Percentiles rank a stretch among this genome's conserved stretches.
Conservation (phyloP, 2,797 vertebrate genomes). For the Myioborus melanocephalus region DNA sequence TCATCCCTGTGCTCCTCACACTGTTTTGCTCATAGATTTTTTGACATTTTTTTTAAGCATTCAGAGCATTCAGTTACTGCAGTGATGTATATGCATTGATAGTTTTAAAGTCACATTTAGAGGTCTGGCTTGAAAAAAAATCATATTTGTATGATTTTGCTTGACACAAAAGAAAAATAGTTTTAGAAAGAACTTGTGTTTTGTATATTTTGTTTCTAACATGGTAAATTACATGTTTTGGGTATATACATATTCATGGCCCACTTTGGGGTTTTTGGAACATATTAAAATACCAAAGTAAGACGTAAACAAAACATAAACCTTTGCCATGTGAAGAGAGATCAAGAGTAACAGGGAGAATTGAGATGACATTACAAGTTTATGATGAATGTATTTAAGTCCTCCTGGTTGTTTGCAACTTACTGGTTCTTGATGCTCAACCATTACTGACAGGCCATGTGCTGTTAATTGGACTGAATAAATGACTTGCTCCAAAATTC, state of each 20-base stretch:
- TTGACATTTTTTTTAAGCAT: background rate
- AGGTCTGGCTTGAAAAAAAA: background rate
- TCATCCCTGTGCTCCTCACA: background rate
- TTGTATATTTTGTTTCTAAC: background rate
- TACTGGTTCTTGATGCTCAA: background rate
- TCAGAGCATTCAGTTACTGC: background rate
- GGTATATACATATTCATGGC: background rate
- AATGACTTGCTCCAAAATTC: background rate
- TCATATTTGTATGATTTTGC: background rate
- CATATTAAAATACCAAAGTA: background rate
- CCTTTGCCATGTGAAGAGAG: background rate
- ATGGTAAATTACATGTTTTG: background rate
- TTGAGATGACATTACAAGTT: background rate
- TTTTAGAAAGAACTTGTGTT: background rate
- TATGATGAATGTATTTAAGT: background rate
- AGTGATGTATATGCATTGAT: background rate
- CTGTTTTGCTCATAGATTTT: background rate
- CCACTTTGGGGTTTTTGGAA: background rate
- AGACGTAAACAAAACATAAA: background rate
- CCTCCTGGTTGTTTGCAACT: background rate
- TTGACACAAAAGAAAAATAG: background rate
- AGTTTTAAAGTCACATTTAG: background rate
- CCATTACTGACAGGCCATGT: background rate
- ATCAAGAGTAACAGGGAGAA: background rate
- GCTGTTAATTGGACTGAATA: conserved; percentile 22